phyloP scores from a whole-genome alignment of 2,797 vertebrate genomes.

The Acanthiza pusilla region DNA sequence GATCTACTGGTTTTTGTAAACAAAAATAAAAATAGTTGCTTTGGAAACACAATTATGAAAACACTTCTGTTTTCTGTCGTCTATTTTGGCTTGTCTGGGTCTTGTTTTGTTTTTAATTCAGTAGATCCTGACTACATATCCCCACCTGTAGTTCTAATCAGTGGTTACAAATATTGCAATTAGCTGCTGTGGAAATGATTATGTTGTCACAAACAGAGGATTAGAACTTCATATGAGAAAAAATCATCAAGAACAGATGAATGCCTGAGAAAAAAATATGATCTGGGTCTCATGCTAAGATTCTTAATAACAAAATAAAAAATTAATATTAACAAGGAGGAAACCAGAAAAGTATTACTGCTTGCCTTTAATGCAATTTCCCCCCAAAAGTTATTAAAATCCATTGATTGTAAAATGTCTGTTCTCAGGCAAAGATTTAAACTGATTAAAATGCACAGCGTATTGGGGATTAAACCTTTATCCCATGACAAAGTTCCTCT shows the following conservation, averaged over 20 bases:
- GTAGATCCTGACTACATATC: conserved; percentile 17
- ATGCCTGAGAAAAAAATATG: conserved; percentile 19
- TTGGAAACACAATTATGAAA: background rate
- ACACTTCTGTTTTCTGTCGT: background rate
- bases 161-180: conserved; percentile 58
- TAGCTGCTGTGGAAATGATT: conserved; percentile 64
- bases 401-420: conserved; percentile 39
- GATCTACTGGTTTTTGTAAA: background rate
- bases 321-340: background rate
- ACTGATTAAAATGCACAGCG: conserved; percentile 35
- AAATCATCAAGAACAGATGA: conserved; percentile 36
- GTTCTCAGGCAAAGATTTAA: conserved; percentile 27
- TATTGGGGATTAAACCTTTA: conserved; percentile 48
- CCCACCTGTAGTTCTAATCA: conserved; percentile 62
- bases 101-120: conserved; percentile 26
- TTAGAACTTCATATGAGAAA: conserved; percentile 39
- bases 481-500: conserved; percentile 19
- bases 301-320: background rate
- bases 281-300: conserved; percentile 32
- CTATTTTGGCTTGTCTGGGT: background rate
- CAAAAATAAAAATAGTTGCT: background rate
- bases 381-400: conserved; percentile 29
- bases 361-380: conserved; percentile 12
- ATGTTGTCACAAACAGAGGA: conserved; percentile 68
- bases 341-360: background rate